Evolutionary conservation across 2,113 vertebrate species (phyloP).

Genomic region (Aleadryas rufinucha): DNA sequence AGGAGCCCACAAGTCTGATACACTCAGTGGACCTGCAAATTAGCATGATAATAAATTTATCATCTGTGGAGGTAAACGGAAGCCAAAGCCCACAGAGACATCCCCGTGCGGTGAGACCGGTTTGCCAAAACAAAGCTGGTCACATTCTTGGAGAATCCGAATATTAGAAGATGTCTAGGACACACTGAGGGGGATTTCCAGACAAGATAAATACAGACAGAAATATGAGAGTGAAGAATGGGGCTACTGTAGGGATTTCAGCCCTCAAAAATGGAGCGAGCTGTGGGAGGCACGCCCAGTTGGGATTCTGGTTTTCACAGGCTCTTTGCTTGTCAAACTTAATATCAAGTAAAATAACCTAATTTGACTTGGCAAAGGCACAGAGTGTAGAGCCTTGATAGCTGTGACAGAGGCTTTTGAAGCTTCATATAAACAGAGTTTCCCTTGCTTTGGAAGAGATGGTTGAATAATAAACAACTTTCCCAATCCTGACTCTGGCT

Average conservation of each 20-base stretch:
- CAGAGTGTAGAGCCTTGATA: constrained; percentile 69
- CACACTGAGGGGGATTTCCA: constrained; percentile 57
- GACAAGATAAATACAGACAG: constrained; percentile 74
- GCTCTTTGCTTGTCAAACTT: constrained; percentile 80
- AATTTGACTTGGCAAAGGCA: constrained; percentile 79
- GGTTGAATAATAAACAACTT: constrained; percentile 75
- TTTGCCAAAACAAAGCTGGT: constrained; percentile 51
- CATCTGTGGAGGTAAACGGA: background rate
- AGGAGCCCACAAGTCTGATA: constrained; percentile 3
- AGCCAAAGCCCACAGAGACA: constrained; percentile 25
- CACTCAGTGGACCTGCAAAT: constrained; percentile 5
- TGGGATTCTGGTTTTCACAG: constrained; percentile 79
- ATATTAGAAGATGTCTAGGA: constrained; percentile 44
- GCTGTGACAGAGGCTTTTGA: constrained; percentile 72
- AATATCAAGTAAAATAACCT: constrained; percentile 80
- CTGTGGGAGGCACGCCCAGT: constrained; percentile 71
- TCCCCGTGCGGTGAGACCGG: background rate
- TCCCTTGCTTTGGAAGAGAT: constrained; percentile 61
- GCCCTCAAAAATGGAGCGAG: constrained; percentile 23
- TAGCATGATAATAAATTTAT: constrained; percentile 42
- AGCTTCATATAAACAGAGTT: constrained; percentile 72
- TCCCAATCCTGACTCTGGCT: background rate
- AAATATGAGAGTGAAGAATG: constrained; percentile 60
- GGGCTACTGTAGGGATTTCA: constrained; percentile 69
- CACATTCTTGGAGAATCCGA: constrained; percentile 52